These are phyloP conservation scores for Tryphoninae sp. DNA, from an alignment of 2,888 invertebrate species.

Conservation along the genomic window DNA sequence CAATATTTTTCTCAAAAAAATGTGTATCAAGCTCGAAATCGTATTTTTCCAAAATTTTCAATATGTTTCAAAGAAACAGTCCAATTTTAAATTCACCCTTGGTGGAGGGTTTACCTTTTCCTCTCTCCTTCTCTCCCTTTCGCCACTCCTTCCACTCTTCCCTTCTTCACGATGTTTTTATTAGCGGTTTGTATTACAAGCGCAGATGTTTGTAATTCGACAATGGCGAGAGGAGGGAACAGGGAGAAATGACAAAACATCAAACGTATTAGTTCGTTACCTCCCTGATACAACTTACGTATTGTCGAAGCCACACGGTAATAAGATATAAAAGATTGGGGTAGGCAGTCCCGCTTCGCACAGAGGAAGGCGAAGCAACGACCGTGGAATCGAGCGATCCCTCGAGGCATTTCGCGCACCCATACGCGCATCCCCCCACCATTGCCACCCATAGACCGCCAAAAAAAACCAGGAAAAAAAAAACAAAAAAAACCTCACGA, in stretches of 20 bases:
- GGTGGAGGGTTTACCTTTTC: not conserved
- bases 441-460: not conserved
- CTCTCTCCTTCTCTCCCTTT: not conserved
- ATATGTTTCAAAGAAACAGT: not conserved
- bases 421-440: not conserved
- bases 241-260: constrained; percentile 40
- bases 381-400: constrained; percentile 16
- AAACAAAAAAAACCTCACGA: constrained; percentile 31
- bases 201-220: constrained; percentile 77
- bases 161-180: constrained; percentile 74
- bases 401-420: constrained; percentile 10
- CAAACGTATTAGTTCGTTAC: constrained; percentile 71
- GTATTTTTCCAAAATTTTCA: not conserved
- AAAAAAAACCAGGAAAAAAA: not conserved
- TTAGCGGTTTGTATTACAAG: constrained; percentile 80
- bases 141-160: constrained; percentile 41
- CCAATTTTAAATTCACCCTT: constrained; percentile 41
- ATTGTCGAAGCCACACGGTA: constrained; percentile 70
- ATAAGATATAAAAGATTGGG: constrained; percentile 76
- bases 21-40: too few species aligned
- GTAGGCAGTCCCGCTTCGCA: constrained; percentile 62
- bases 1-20: not conserved
- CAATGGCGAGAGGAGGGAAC: constrained; percentile 68
- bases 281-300: constrained; percentile 69
- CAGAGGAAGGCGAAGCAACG: not conserved